phyloP scores from a whole-genome alignment of 1,140 invertebrate genomes.

The Aphaenogaster rudis region DNA sequence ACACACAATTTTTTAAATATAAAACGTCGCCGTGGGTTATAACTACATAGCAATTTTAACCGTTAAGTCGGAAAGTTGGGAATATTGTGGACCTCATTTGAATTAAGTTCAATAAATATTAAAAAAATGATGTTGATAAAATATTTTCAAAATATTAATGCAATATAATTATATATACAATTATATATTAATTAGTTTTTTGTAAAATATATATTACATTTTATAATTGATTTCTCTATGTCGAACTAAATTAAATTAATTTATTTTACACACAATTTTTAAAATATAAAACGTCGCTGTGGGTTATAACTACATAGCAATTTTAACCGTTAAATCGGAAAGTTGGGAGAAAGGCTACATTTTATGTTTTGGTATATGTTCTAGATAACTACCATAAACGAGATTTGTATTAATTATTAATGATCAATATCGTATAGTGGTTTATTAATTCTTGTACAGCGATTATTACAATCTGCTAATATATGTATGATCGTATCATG shows the following conservation, averaged over 20 bases:
- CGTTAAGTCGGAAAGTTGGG: too few species aligned
- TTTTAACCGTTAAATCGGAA: neutral
- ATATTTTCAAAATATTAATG: too few species aligned
- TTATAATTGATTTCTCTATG: too few species aligned
- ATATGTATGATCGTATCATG: constrained; percentile 6
- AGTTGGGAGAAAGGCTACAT: neutral
- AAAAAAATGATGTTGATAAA: too few species aligned
- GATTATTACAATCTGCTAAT: constrained; percentile 18
- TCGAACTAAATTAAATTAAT: constrained; percentile 5
- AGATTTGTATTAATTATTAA: constrained; percentile 37
- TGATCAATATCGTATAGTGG: constrained; percentile 1
- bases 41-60: constrained; percentile 1
- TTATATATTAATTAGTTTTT: too few species aligned
- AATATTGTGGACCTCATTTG: too few species aligned
- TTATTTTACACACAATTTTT: neutral
- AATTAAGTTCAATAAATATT: too few species aligned
- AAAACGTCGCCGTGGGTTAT: neutral
- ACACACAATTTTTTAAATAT: too few species aligned
- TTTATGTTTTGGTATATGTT: constrained; percentile 13
- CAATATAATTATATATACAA: too few species aligned
- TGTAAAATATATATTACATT: too few species aligned
- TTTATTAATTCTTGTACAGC: constrained; percentile 8
- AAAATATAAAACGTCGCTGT: neutral
- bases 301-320: neutral
- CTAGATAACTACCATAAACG: neutral